A percentile compares a stretch with the other conserved stretches of the same genome.
These are phyloP conservation scores for Dexiosoma caninum DNA, from an alignment of 2,888 invertebrate genomes.

Conservation along the genomic window DNA sequence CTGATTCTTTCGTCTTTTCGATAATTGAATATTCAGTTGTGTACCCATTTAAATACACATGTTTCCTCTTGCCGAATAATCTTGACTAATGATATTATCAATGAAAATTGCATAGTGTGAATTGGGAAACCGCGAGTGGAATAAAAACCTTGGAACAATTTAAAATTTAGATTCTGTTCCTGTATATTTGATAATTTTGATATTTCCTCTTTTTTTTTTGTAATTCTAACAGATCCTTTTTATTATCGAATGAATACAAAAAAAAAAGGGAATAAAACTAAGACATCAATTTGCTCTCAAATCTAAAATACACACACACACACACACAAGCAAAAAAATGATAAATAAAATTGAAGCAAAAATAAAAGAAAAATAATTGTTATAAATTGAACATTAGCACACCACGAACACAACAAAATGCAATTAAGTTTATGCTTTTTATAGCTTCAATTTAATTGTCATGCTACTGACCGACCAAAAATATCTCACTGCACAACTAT, in stretches of 20 bases:
- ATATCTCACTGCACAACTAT: conserved; percentile 31
- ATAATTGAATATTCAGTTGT: too few species aligned
- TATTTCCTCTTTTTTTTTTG: too few species aligned
- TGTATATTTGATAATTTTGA: too few species aligned
- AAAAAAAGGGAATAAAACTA: not conserved
- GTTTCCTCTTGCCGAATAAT: too few species aligned
- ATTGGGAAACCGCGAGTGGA: too few species aligned
- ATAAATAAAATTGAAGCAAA: not conserved
- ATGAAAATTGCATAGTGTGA: too few species aligned
- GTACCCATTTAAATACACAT: too few species aligned
- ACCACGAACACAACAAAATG: conserved; percentile 55
- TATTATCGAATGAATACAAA: not conserved
- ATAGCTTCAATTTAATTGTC: conserved; percentile 61
- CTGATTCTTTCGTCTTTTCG: too few species aligned
- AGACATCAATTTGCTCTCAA: conserved; percentile 39
- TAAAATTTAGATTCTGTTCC: too few species aligned
- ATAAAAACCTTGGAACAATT: too few species aligned
- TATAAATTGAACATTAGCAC: conserved; percentile 61
- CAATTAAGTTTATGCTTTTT: conserved; percentile 61
- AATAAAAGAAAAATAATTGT: not conserved
- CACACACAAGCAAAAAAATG: not conserved
- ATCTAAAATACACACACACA: conserved; percentile 28
- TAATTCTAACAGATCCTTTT: not conserved
- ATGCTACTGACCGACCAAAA: conserved; percentile 54
- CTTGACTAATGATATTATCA: too few species aligned